Conservation (phyloP, 2,797 vertebrate genomes). For the Leptodactylus fallax region DNA sequence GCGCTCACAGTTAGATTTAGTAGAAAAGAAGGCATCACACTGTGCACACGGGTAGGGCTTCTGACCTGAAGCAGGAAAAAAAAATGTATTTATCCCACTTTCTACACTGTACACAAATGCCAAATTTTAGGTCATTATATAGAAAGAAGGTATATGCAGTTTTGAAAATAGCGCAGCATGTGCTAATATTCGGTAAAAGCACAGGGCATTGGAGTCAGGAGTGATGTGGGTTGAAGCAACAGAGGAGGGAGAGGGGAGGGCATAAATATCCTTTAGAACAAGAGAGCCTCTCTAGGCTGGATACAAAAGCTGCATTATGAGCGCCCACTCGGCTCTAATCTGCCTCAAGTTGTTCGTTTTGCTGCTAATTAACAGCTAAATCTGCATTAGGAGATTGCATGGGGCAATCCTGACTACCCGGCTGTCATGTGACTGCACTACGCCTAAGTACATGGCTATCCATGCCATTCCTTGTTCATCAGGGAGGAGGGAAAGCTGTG, state of each 20-base stretch:
- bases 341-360: slow-evolving; percentile 56
- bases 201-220: slow-evolving; percentile 55
- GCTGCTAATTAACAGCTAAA: slow-evolving; percentile 60
- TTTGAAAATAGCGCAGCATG: background rate
- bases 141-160: slow-evolving; percentile 38
- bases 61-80: slow-evolving; percentile 77
- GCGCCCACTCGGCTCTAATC: slow-evolving; percentile 63
- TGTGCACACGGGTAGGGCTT: slow-evolving; percentile 88
- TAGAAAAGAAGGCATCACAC: slow-evolving; percentile 86
- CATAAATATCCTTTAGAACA: slow-evolving; percentile 58
- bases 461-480: slow-evolving; percentile 56
- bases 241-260: slow-evolving; percentile 29
- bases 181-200: background rate
- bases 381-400: background rate
- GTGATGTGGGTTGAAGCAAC: slow-evolving; percentile 32
- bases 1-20: slow-evolving; percentile 90
- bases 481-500: slow-evolving; percentile 9
- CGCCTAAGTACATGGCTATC: slow-evolving; percentile 36
- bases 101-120: slow-evolving; percentile 34
- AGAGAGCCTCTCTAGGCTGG: slow-evolving; percentile 57
- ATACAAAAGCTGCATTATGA: slow-evolving; percentile 49
- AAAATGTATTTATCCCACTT: slow-evolving; percentile 69
- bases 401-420: slow-evolving; percentile 14
- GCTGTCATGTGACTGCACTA: slow-evolving; percentile 54
- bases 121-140: background rate